Percentiles rank a stretch among this genome's conserved stretches.
These are phyloP conservation scores for Galbula dea DNA, from an alignment of 2,113 vertebrate species.

Conservation along the genomic window DNA sequence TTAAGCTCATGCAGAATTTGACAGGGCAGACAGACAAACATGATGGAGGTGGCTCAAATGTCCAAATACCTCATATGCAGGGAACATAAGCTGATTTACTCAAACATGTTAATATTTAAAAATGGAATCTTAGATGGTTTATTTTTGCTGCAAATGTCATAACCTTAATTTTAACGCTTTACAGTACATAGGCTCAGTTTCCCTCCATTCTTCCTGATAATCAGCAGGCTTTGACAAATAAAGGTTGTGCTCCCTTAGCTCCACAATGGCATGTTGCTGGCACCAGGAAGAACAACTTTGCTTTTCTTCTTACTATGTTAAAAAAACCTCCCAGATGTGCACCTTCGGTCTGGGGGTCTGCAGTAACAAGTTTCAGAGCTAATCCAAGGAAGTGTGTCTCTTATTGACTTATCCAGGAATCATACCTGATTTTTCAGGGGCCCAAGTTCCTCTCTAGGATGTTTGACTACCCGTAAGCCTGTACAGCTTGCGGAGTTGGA, in stretches of 20 bases:
- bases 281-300: neutral
- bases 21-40: neutral
- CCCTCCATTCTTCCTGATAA: conserved; percentile 34
- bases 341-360: no score
- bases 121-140: neutral
- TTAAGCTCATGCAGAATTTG: neutral
- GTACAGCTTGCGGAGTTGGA: neutral
- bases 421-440: neutral
- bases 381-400: neutral
- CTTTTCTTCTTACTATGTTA: neutral
- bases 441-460: neutral
- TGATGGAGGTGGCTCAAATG: neutral
- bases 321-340: neutral
- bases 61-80: neutral
- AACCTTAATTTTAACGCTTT: neutral
- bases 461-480: neutral
- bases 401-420: neutral
- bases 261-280: neutral
- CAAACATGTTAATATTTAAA: neutral
- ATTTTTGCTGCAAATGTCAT: neutral
- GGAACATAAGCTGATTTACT: neutral
- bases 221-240: conserved; percentile 31
- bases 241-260: conserved; percentile 4
- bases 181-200: conserved; percentile 31
- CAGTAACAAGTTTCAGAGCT: neutral